phyloP scores from a whole-genome alignment of 2,113 vertebrate species.

The Scolopax mira region DNA sequence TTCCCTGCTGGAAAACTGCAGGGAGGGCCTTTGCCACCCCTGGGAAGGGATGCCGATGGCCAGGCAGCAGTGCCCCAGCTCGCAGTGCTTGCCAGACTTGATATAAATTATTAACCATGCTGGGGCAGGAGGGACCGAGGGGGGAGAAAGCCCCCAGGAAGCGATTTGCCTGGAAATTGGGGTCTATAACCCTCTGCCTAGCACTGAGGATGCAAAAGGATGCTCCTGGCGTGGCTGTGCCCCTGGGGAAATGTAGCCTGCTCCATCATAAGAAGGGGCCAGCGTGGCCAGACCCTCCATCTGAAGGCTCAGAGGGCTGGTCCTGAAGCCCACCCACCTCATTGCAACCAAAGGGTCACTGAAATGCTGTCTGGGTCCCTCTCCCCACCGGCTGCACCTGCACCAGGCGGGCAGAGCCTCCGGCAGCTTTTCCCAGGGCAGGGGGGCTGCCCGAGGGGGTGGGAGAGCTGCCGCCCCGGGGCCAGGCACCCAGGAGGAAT shows the following conservation, averaged over 20 bases:
- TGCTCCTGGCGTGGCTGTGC: rapidly evolving
- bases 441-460: not conserved
- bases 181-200: not conserved
- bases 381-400: not conserved
- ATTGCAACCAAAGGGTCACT: not conserved
- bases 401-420: not conserved
- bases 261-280: rapidly evolving
- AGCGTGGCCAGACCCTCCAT: not conserved
- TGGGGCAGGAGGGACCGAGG: not conserved
- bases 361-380: rapidly evolving
- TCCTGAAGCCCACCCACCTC: not conserved
- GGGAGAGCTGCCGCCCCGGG: not conserved
- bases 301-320: not conserved
- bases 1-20: not conserved
- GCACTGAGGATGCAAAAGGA: not conserved
- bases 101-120: rapidly evolving
- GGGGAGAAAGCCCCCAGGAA: not conserved
- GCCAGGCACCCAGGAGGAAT: constrained; percentile 7
- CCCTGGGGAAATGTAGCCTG: rapidly evolving
- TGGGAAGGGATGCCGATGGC: not conserved
- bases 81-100: rapidly evolving
- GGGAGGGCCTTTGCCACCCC: rapidly evolving
- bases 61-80: rapidly evolving
- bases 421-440: not conserved
- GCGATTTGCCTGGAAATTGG: not conserved